phyloP scores from a whole-genome alignment of 1,140 invertebrate genomes.

The Uloborus diversus region DNA sequence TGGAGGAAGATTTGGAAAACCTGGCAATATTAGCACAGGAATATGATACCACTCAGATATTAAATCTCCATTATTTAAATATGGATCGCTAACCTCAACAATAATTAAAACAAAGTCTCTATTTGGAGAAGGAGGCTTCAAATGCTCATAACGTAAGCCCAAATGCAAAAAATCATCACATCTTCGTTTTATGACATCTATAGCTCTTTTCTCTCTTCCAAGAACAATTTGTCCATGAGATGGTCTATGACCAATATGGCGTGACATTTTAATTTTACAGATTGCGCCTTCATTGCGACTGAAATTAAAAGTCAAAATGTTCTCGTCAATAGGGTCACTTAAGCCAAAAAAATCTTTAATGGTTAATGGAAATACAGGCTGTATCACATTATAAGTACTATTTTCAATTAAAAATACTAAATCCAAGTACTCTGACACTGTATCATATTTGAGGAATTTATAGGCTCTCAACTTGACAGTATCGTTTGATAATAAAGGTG shows the following conservation, averaged over 20 bases:
- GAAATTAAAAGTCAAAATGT: conserved; percentile 34
- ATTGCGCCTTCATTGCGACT: conserved; percentile 44
- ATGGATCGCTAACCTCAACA: conserved; percentile 51
- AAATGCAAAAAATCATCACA: conserved; percentile 53
- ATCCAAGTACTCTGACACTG: conserved; percentile 49
- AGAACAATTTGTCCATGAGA: conserved; percentile 47
- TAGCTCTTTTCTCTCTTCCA: conserved; percentile 22
- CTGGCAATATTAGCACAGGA: conserved; percentile 47
- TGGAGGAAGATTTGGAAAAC: conserved; percentile 54
- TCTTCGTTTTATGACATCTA: conserved; percentile 51
- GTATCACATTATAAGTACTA: conserved; percentile 30
- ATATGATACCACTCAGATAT: conserved; percentile 47
- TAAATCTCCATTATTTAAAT: conserved; percentile 38
- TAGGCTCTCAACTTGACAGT: conserved; percentile 46
- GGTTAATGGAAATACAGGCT: conserved; percentile 10
- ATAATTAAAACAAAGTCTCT: conserved; percentile 47
- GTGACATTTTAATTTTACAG: conserved; percentile 47
- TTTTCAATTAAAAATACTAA: conserved; percentile 28
- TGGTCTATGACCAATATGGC: conserved; percentile 25
- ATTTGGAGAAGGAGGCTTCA: conserved; percentile 54
- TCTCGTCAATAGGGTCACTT: conserved; percentile 31
- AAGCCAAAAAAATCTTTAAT: conserved; percentile 51
- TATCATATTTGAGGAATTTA: conserved; percentile 26
- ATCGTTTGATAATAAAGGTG: conserved; percentile 38
- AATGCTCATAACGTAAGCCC: conserved; percentile 52